phyloP scores from a whole-genome alignment of 2,888 invertebrate species.

The Drosophila ustulata region DNA sequence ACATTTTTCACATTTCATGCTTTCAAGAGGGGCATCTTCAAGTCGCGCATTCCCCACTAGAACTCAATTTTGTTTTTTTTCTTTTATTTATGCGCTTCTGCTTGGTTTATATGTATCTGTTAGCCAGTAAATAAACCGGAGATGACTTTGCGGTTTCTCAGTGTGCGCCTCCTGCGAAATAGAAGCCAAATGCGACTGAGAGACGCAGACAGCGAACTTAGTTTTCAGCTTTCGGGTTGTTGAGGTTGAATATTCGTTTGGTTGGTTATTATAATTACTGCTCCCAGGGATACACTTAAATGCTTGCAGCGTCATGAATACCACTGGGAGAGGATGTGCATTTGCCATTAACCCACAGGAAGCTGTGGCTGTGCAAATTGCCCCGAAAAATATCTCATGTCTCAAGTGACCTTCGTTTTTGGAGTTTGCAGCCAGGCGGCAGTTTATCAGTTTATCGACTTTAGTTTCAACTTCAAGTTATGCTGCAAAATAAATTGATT shows the following conservation, averaged over 20 bases:
- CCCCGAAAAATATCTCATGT: constrained; percentile 30
- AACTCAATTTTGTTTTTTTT: not conserved
- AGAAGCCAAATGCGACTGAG: constrained; percentile 54
- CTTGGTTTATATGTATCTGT: constrained; percentile 46
- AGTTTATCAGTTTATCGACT: constrained; percentile 16
- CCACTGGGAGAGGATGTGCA: constrained; percentile 63
- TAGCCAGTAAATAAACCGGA: constrained; percentile 80
- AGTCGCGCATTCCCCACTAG: not conserved
- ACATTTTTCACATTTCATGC: not conserved
- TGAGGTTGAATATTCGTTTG: constrained; percentile 7
- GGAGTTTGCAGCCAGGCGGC: constrained; percentile 31
- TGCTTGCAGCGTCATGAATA: constrained; percentile 70
- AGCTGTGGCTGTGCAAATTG: constrained; percentile 47
- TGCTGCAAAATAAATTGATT: constrained; percentile 70
- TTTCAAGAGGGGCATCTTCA: not conserved
- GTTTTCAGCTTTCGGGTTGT: constrained; percentile 11
- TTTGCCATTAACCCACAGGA: constrained; percentile 54
- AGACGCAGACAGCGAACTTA: constrained; percentile 20
- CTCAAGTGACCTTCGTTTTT: constrained; percentile 58
- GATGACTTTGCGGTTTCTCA: constrained; percentile 82
- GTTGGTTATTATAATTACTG: constrained; percentile 75
- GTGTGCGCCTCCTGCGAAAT: constrained; percentile 67
- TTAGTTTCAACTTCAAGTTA: constrained; percentile 41
- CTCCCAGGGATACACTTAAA: constrained; percentile 71
- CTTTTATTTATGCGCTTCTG: constrained; percentile 24